Base-by-base conservation (phyloP, 2,888 invertebrate genomes). In the Yponomeuta evonymella region DNA sequence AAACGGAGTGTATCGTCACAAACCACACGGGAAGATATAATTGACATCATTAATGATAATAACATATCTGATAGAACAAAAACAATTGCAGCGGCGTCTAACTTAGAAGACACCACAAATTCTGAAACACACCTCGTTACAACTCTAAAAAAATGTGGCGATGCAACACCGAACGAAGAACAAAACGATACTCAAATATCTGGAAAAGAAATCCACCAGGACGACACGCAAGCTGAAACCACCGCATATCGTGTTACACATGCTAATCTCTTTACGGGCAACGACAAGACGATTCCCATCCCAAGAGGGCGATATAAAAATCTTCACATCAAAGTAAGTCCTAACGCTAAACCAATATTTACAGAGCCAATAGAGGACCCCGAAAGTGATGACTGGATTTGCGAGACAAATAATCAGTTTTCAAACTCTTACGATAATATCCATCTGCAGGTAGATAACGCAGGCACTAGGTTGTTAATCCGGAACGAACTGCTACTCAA, bases 401-500 rank as follows among this genome's bases (percentile, higher is more conserved):
- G 15, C 15, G 51, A 58, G 15, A 58, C 15, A 12, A 58, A 58
- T 15, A 58, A 51, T 51, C 4, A 58, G 51, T 58, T 58, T 58
- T 12, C 51, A 12, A 58, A 15, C 51, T 12, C 15, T 12, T 58
- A 15, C 51, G 51, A 58, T 15, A 58, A 58, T 15, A 15, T 3
- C 12, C 48, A 48, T 23, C 65, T 65, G 65, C 51, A 58, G 8
- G 12, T 58, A 58, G 51, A 58, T 15, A 58, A 51, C 51, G 78
- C 75, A 15, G 77, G 76, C 29, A 75, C 77, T 64, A 76, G 74
- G 43, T 70, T 83, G 11, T 81, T 82, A 79, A 73, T 75, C 63
- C 82, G 79, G 72, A 81, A 84, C 68, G 74, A 33, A 36, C 43
- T 79, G 0, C 75, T 84, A 3, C 74, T 88, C 73, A 84, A 82